Evolutionary conservation across 2,888 invertebrate species (phyloP).

Genomic region (Hypomecis atomaria): DNA sequence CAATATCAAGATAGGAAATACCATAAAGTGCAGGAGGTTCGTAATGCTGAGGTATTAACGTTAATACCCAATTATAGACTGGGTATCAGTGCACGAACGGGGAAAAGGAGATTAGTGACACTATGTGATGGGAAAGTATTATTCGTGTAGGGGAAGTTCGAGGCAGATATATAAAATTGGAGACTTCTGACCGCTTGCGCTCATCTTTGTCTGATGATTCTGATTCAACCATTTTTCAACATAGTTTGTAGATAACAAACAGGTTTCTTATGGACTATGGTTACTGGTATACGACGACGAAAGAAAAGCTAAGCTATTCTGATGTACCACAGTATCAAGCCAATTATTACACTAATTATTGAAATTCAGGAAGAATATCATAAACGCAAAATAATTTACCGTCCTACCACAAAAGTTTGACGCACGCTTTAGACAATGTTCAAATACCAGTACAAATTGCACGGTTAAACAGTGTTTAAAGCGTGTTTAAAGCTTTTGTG

Average conservation of each 20-base stretch:
- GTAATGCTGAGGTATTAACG: conserved; percentile 67
- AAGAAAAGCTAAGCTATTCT: too few species aligned
- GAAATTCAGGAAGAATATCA: too few species aligned
- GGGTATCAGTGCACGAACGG: conserved; percentile 57
- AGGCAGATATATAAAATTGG: conserved; percentile 23
- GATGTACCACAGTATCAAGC: too few species aligned
- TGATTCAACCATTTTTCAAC: not conserved
- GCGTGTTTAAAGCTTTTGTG: too few species aligned
- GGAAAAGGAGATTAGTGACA: conserved; percentile 70
- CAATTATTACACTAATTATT: too few species aligned
- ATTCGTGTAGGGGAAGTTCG: conserved; percentile 28
- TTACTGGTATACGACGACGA: too few species aligned
- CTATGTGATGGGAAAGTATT: conserved; percentile 39
- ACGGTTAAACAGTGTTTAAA: too few species aligned
- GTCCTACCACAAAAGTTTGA: too few species aligned
- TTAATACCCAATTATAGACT: conserved; percentile 77
- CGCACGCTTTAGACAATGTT: too few species aligned
- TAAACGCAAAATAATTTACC: too few species aligned
- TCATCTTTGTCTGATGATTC: not conserved
- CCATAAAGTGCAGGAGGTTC: conserved; percentile 44
- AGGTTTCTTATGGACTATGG: too few species aligned
- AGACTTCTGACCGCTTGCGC: conserved; percentile 16
- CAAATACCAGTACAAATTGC: too few species aligned
- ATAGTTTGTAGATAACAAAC: not conserved
- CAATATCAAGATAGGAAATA: conserved; percentile 32